phyloP scores from a whole-genome alignment of 2,113 vertebrate genomes.

The Fregata magnificens region DNA sequence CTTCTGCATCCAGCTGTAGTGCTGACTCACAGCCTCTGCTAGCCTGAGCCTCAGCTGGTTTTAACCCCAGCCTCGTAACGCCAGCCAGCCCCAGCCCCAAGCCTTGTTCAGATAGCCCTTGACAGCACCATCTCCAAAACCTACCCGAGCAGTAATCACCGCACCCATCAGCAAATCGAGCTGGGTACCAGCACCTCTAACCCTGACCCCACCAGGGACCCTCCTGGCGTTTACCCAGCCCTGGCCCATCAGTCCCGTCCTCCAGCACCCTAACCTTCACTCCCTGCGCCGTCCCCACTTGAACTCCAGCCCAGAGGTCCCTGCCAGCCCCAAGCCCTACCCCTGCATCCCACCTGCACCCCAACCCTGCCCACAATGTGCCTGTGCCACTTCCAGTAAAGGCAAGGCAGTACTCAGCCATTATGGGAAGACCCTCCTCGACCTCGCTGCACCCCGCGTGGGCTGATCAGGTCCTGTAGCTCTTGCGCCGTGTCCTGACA shows the following conservation, averaged over 20 bases:
- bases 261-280: not conserved
- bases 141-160: not conserved
- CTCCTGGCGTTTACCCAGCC: not conserved
- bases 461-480: not conserved
- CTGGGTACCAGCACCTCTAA: not conserved
- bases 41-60: not conserved
- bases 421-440: not conserved
- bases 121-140: not conserved
- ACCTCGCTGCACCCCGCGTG: fast-evolving
- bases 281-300: fast-evolving
- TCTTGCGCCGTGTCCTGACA: fast-evolving
- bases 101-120: not conserved
- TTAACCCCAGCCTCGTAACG: not conserved
- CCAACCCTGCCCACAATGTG: not conserved
- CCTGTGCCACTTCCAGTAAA: not conserved
- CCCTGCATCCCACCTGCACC: not conserved
- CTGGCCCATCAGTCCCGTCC: fast-evolving
- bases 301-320: not conserved
- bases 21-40: not conserved
- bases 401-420: not conserved
- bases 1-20: not conserved
- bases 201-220: not conserved
- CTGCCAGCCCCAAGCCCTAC: not conserved
- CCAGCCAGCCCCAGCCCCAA: not conserved
- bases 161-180: fast-evolving